These are phyloP conservation scores for Oreonectes daqikongensis DNA, from an alignment of 2,797 vertebrate genomes.

Conservation along the genomic window DNA sequence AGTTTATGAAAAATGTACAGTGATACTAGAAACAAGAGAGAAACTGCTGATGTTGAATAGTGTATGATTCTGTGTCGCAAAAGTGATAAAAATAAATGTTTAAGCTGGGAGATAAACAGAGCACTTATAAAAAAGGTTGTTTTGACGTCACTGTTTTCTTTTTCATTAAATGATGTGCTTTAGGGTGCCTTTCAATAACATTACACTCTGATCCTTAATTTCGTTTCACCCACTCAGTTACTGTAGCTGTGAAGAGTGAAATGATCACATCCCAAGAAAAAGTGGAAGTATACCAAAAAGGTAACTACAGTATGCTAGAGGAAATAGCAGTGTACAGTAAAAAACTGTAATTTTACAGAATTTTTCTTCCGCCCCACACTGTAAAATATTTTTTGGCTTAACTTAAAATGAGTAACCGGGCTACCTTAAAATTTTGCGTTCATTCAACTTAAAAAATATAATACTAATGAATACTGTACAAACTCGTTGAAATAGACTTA, in stretches of 20 bases:
- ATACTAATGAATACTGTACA: no score
- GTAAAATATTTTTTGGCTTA: no score
- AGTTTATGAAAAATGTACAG: not conserved
- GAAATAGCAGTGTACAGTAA: no score
- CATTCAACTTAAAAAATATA: no score
- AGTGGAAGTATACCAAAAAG: no score
- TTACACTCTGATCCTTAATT: slow-evolving; percentile 67
- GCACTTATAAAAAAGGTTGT: slow-evolving; percentile 36
- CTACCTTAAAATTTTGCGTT: no score
- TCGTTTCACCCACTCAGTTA: slow-evolving; percentile 64
- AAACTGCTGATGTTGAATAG: not conserved
- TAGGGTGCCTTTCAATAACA: slow-evolving; percentile 57
- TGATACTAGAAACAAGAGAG: not conserved
- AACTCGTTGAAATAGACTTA: no score
- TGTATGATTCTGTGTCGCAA: not conserved
- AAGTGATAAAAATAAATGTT: not conserved
- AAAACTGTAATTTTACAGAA: no score
- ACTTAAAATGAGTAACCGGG: no score
- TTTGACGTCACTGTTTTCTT: slow-evolving; percentile 52
- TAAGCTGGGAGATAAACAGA: slow-evolving; percentile 2
- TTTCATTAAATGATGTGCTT: slow-evolving; percentile 66
- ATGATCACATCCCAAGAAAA: no score
- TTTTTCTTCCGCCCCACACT: no score
- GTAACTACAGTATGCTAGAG: no score
- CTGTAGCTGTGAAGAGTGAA: slow-evolving; percentile 56